Evolutionary conservation across 2,888 invertebrate genomes (phyloP).

Genomic region (Alloscopus bannaensis): DNA sequence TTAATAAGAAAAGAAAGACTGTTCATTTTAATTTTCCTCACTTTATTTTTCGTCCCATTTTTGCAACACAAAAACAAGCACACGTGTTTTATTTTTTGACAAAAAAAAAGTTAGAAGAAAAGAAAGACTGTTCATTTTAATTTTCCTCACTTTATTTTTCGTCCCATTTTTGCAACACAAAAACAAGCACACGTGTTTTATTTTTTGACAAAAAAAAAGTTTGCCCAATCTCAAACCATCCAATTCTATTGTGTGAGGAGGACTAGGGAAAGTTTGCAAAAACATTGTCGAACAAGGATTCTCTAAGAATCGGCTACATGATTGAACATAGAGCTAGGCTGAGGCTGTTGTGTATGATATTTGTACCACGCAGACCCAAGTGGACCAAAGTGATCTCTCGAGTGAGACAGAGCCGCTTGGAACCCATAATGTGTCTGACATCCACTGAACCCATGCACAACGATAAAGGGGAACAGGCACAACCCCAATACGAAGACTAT

Average conservation of each 20-base stretch:
- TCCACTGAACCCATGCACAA: conserved; percentile 55
- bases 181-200: conserved; percentile 17
- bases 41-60: conserved; percentile 22
- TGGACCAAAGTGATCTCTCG: conserved; percentile 66
- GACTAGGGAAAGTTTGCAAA: no score
- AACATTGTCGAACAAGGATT: background rate
- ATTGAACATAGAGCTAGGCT: conserved; percentile 46
- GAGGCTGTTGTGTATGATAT: conserved; percentile 64
- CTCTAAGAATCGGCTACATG: conserved; percentile 17
- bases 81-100: conserved; percentile 12
- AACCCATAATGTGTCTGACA: conserved; percentile 56
- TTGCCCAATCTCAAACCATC: no score
- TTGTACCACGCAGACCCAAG: conserved; percentile 66
- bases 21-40: conserved; percentile 21
- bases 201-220: no score
- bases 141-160: conserved; percentile 14
- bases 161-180: conserved; percentile 19
- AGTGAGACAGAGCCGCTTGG: conserved; percentile 64
- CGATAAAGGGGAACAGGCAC: conserved; percentile 60
- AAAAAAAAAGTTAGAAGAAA: no score
- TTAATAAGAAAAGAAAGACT: conserved; percentile 33
- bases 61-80: conserved; percentile 16
- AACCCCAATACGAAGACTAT: conserved; percentile 62
- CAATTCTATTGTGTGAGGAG: no score
- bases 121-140: conserved; percentile 30